These are phyloP conservation scores for Mallotus villosus DNA, from an alignment of 2,797 vertebrate genomes.

Conservation along the genomic window DNA sequence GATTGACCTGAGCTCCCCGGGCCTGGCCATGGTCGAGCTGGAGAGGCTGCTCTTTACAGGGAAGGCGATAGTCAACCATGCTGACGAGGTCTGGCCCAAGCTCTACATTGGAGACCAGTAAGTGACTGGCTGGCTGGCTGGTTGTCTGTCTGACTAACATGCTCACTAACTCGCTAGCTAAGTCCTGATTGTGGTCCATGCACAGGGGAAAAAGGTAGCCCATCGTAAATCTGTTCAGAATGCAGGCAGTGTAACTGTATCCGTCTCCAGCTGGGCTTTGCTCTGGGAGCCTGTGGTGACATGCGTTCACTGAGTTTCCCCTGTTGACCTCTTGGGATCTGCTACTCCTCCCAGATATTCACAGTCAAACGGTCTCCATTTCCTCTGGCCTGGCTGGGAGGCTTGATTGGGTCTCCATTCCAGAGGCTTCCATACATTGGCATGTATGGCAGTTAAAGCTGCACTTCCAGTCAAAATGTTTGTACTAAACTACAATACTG, in stretches of 20 bases:
- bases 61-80: constrained; percentile 83
- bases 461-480: too few relatives aligned
- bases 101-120: constrained; percentile 94
- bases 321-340: not conserved
- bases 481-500: too few relatives aligned
- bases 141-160: not conserved
- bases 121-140: not conserved
- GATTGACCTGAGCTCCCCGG: constrained; percentile 76
- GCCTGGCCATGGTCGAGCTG: constrained; percentile 83
- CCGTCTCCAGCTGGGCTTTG: constrained; percentile 34
- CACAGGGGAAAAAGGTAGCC: not conserved
- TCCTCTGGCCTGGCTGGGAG: too few relatives aligned
- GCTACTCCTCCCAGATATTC: constrained; percentile 3
- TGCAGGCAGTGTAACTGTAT: constrained; percentile 33
- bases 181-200: not conserved
- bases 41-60: constrained; percentile 86
- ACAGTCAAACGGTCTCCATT: too few relatives aligned
- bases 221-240: constrained; percentile 45
- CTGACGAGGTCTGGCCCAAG: constrained; percentile 89
- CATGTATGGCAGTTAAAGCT: too few relatives aligned
- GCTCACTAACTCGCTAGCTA: not conserved
- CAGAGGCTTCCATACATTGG: too few relatives aligned
- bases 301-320: constrained; percentile 23
- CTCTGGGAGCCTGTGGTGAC: constrained; percentile 33
- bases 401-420: too few relatives aligned